phyloP scores from a whole-genome alignment of 2,113 vertebrate genomes.

The Oceanodroma tethys region DNA sequence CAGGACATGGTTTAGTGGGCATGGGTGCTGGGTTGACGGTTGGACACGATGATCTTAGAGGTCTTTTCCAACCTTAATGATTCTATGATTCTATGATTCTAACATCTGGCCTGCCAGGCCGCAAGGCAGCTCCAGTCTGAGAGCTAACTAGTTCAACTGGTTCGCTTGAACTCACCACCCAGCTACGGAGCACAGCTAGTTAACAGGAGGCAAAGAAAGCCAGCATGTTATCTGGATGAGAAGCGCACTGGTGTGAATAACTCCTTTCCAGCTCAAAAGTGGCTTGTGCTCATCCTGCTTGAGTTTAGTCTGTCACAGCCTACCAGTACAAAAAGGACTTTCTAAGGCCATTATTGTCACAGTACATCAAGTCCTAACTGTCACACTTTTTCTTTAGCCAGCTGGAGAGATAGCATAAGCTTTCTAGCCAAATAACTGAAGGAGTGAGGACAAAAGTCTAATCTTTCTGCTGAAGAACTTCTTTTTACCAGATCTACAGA shows the following conservation, averaged over 20 bases:
- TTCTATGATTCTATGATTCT: no score
- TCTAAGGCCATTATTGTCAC: not conserved
- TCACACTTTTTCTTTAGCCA: not conserved
- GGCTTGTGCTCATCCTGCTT: not conserved
- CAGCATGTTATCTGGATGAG: not conserved
- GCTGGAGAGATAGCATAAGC: conserved; percentile 12
- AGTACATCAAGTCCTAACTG: not conserved
- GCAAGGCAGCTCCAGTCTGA: not conserved
- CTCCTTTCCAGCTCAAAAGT: not conserved
- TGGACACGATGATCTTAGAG: no score
- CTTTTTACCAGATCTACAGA: conserved; percentile 2
- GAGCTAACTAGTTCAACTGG: not conserved
- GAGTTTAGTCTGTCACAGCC: not conserved
- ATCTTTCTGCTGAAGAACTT: conserved; percentile 13
- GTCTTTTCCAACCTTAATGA: no score
- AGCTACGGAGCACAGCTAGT: not conserved
- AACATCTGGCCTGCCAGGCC: not conserved
- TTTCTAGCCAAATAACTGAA: conserved; percentile 8
- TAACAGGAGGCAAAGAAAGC: not conserved
- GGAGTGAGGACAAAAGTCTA: conserved; percentile 18
- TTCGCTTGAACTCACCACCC: not conserved
- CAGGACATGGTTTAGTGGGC: no score
- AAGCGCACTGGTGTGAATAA: fast-evolving
- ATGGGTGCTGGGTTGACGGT: no score
- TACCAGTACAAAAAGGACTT: not conserved